Percentiles rank a stretch among this genome's conserved stretches.
These are phyloP conservation scores for Rhyacophila evoluta DNA, from an alignment of 2,888 invertebrate genomes.

Conservation along the genomic window DNA sequence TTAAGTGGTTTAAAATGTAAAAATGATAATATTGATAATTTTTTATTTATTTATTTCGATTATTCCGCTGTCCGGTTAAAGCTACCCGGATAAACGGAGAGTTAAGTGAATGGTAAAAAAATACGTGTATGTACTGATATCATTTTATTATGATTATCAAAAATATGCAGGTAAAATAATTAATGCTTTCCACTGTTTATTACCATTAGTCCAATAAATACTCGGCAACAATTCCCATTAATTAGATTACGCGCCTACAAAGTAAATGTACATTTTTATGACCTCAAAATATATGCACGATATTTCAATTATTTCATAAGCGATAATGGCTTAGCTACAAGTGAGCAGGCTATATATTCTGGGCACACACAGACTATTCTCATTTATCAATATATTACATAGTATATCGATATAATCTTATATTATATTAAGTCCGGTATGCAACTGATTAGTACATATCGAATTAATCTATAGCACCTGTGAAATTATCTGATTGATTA, in stretches of 20 bases:
- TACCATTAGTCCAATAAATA: conserved; percentile 26
- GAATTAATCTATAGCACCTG: conserved; percentile 17
- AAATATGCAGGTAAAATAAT: conserved; percentile 15
- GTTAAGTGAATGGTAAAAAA: no score
- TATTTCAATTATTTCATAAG: conserved; percentile 24
- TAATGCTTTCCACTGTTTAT: background rate
- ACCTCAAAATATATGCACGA: conserved; percentile 5
- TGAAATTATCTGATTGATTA: conserved; percentile 20
- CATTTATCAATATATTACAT: conserved; percentile 13
- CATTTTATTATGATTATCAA: conserved; percentile 17
- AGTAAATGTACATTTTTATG: background rate
- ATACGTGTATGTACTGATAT: background rate
- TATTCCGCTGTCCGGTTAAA: no score
- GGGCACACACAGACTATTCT: background rate
- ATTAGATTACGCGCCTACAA: conserved; percentile 41
- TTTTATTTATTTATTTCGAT: no score
- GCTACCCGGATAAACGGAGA: no score
- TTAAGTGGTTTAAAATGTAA: no score
- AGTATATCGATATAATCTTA: background rate
- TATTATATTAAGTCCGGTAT: background rate
- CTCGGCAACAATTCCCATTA: conserved; percentile 33
- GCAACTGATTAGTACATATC: background rate
- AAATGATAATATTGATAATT: no score
- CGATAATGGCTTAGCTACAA: background rate
- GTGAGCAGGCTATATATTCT: background rate